Percentiles rank a stretch among this genome's conserved stretches.
Evolutionary conservation across 2,113 vertebrate species (phyloP).

Genomic region (Dasyornis broadbenti): DNA sequence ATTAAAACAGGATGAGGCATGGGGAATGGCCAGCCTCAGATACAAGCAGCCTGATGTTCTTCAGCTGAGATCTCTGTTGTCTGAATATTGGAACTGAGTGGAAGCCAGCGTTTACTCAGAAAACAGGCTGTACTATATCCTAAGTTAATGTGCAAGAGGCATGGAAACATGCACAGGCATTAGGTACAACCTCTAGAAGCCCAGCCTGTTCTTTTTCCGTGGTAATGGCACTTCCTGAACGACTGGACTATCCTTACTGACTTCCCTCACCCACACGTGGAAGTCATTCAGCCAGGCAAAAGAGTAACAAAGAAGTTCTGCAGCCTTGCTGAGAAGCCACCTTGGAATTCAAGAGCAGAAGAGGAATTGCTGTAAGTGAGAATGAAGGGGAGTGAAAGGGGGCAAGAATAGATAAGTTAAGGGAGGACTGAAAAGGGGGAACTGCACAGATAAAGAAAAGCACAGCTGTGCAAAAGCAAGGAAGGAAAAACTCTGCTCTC

Average conservation of each 20-base stretch:
- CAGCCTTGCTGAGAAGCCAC: neutral
- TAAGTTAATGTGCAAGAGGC: neutral
- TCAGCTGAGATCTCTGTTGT: neutral
- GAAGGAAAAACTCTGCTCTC: neutral
- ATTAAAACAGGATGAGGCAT: neutral
- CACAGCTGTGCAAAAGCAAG: neutral
- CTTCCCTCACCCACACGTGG: neutral
- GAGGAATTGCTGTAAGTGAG: neutral
- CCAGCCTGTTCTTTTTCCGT: neutral
- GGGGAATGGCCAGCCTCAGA: neutral
- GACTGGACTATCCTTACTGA: neutral
- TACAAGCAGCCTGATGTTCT: neutral
- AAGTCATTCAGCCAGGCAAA: neutral
- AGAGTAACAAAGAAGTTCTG: neutral
- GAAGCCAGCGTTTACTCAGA: neutral
- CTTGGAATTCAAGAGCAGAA: neutral
- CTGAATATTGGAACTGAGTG: neutral
- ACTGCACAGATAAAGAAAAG: neutral
- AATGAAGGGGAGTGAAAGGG: neutral
- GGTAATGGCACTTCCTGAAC: neutral
- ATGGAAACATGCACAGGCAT: neutral
- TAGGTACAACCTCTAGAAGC: neutral
- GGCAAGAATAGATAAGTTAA: neutral
- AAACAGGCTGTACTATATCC: fast-evolving
- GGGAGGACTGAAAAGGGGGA: neutral